These are phyloP conservation scores for Fragum sueziense DNA, from an alignment of 2,888 invertebrate genomes.

Conservation along the genomic window DNA sequence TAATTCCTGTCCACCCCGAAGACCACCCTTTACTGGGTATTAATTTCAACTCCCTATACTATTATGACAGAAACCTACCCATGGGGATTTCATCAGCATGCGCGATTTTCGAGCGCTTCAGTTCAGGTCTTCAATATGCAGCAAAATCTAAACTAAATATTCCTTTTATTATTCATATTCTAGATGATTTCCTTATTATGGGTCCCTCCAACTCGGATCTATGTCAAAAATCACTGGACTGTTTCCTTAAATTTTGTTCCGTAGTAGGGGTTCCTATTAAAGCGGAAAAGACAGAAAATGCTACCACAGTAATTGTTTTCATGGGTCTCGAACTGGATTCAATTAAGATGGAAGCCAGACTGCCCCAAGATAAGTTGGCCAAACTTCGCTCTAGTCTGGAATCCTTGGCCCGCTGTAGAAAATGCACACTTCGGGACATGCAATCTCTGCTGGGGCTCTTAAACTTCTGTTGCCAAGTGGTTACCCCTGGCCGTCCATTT, in stretches of 20 bases:
- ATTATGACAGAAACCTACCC: constrained; percentile 37
- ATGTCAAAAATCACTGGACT: constrained; percentile 7
- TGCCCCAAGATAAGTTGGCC: constrained; percentile 31
- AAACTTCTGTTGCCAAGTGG: constrained; percentile 39
- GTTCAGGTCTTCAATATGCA: constrained; percentile 32
- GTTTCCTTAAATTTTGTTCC: constrained; percentile 21
- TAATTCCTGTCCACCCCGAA: constrained; percentile 43
- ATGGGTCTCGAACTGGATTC: constrained; percentile 50
- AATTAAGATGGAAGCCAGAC: constrained; percentile 27
- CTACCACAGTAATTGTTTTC: constrained; percentile 16
- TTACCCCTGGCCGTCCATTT: constrained; percentile 35
- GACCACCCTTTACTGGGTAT: constrained; percentile 50
- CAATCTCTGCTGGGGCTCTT: constrained; percentile 39
- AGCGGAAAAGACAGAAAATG: constrained; percentile 30
- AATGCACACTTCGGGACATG: constrained; percentile 25
- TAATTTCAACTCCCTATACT: constrained; percentile 24
- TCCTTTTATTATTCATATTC: constrained; percentile 28
- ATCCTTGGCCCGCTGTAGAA: background rate
- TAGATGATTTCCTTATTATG: constrained; percentile 48
- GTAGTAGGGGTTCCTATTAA: constrained; percentile 39
- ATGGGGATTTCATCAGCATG: constrained; percentile 47
- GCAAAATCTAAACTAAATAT: constrained; percentile 7
- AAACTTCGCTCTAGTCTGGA: background rate
- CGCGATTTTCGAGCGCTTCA: constrained; percentile 47
- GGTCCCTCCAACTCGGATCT: background rate